These are phyloP conservation scores for Myotis planiceps DNA, from an alignment of 2,797 vertebrate species.

Conservation along the genomic window DNA sequence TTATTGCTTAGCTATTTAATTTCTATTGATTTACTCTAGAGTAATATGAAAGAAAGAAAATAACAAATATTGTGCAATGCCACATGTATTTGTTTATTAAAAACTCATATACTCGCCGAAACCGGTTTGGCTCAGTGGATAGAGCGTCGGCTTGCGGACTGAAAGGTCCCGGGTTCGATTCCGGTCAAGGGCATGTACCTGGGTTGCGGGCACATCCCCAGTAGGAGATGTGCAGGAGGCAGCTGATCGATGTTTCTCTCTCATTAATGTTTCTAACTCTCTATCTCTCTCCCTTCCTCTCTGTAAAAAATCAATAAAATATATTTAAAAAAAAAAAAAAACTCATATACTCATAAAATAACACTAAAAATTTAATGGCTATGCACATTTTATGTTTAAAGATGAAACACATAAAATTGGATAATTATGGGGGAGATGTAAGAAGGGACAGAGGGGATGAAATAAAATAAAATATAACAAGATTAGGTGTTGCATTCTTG, in stretches of 20 bases:
- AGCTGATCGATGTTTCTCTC: too few species aligned
- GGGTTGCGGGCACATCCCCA: too few species aligned
- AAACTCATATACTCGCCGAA: neutral
- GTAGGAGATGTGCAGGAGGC: too few species aligned
- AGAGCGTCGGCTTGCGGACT: too few species aligned
- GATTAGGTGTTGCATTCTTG: neutral
- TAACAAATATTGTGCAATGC: neutral
- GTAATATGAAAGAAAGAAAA: neutral
- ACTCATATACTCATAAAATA: neutral
- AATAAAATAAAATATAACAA: constrained; percentile 24
- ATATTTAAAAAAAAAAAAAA: too few species aligned
- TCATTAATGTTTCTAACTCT: too few species aligned
- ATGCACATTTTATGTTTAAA: neutral
- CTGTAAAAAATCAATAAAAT: too few species aligned
- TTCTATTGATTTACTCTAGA: neutral
- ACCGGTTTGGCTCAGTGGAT: too few species aligned
- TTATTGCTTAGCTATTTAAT: neutral
- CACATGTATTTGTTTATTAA: neutral
- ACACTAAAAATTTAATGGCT: neutral
- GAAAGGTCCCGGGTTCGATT: too few species aligned
- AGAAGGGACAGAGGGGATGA: neutral
- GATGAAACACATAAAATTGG: neutral
- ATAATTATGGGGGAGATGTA: neutral
- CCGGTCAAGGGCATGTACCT: too few species aligned
- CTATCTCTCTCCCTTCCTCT: too few species aligned